These are phyloP conservation scores for Drosophila colorata DNA, from an alignment of 2,888 invertebrate species.

Conservation along the genomic window DNA sequence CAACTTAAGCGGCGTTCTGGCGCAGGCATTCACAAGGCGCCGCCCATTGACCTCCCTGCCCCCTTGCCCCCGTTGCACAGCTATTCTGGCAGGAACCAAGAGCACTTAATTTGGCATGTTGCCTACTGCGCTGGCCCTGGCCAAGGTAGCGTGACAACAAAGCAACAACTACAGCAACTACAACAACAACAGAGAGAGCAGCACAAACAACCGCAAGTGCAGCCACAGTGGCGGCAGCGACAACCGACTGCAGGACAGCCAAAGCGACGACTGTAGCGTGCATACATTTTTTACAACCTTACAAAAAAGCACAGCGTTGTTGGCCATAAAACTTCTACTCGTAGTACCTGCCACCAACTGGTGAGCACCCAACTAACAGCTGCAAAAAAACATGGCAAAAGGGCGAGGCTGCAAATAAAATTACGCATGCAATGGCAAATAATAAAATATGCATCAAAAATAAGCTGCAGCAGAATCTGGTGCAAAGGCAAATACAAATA, in stretches of 20 bases:
- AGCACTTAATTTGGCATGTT: constrained; percentile 78
- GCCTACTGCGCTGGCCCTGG: constrained; percentile 43
- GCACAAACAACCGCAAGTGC: constrained; percentile 58
- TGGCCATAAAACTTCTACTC: constrained; percentile 68
- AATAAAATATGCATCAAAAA: constrained; percentile 78
- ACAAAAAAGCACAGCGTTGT: constrained; percentile 47
- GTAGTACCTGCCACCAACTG: constrained; percentile 49
- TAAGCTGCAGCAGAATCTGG: constrained; percentile 74
- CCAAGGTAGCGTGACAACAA: constrained; percentile 59
- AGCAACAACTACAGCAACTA: constrained; percentile 20
- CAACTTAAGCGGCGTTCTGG: constrained; percentile 70
- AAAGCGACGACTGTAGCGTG: constrained; percentile 61
- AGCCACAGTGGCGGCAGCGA: constrained; percentile 67
- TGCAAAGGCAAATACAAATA: constrained; percentile 40
- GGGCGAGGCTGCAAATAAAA: constrained; percentile 66
- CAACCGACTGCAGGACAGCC: constrained; percentile 50
- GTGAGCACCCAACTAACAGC: constrained; percentile 37
- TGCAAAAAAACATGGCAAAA: constrained; percentile 20
- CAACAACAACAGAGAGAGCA: constrained; percentile 32
- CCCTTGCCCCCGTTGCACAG: neutral
- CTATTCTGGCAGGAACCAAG: constrained; percentile 31
- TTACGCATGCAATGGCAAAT: constrained; percentile 76
- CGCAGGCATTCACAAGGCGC: constrained; percentile 33
- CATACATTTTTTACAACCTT: constrained; percentile 68
- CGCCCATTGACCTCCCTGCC: constrained; percentile 10